Evolutionary conservation across 1,140 invertebrate genomes (phyloP).

Genomic region (Condylostylus longicornis): DNA sequence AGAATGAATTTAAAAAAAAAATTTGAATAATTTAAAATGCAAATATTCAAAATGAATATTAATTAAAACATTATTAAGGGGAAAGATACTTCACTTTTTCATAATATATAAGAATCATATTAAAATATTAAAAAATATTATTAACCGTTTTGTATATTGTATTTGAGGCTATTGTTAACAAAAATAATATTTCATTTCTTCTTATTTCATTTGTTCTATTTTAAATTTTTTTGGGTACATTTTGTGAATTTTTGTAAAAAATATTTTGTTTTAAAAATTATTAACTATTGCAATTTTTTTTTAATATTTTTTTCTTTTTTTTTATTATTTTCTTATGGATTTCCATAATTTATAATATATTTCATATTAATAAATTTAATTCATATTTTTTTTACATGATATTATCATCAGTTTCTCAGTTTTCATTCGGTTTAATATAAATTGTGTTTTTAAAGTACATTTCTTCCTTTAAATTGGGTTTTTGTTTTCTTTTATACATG

Average conservation of each 20-base stretch:
- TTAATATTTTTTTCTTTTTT: background rate
- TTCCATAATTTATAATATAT: background rate
- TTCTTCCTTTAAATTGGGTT: background rate
- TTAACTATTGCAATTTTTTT: background rate
- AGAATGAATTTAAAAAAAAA: no score
- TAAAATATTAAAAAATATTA: no score
- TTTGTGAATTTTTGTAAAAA: background rate
- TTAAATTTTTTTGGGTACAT: background rate
- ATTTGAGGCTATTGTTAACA: slow-evolving; percentile 3
- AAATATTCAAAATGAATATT: no score
- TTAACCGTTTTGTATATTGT: background rate
- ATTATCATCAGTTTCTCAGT: no score
- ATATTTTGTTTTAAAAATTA: background rate
- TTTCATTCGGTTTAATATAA: background rate
- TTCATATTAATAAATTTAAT: background rate
- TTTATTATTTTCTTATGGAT: background rate
- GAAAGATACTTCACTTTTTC: no score
- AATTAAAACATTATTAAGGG: no score
- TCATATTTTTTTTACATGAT: background rate
- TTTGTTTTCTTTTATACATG: background rate
- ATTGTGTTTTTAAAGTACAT: background rate
- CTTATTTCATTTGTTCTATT: background rate
- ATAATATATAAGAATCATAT: no score
- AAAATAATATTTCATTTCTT: background rate
- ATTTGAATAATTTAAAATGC: no score